Conservation (phyloP, 2,113 vertebrate species). For the Melanotaenia duboulayi region DNA sequence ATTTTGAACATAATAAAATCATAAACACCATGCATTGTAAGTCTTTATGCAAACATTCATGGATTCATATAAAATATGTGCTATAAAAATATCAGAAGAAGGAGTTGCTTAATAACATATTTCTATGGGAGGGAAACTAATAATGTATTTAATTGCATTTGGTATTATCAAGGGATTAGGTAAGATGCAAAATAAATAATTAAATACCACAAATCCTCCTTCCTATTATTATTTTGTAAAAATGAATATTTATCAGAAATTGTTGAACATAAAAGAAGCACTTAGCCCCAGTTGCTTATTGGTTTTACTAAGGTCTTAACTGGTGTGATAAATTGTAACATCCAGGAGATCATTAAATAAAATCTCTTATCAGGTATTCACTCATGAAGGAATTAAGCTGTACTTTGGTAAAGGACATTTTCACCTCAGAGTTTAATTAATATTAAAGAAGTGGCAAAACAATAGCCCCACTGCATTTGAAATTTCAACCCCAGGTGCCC, state of each 20-base stretch:
- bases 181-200: conserved; percentile 5
- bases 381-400: conserved; percentile 77
- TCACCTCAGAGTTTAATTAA: conserved; percentile 96
- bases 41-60: conserved; percentile 4
- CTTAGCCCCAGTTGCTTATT: conserved; percentile 76
- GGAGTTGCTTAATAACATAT: not conserved
- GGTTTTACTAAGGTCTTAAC: conserved; percentile 81
- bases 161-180: conserved; percentile 26
- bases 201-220: not conserved
- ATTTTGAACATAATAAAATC: not conserved
- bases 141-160: conserved; percentile 10
- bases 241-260: conserved; percentile 55
- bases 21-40: not conserved
- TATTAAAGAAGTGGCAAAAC: conserved; percentile 91
- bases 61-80: not conserved
- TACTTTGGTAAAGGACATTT: conserved; percentile 79
- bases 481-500: conserved; percentile 92
- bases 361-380: conserved; percentile 84
- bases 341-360: conserved; percentile 79
- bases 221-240: conserved; percentile 60
- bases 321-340: conserved; percentile 79
- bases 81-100: not conserved
- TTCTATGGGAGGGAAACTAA: not conserved
- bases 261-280: conserved; percentile 67
- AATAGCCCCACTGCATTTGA: conserved; percentile 91